Base-by-base conservation (phyloP, 1,140 invertebrate genomes). In the Heliconius hewitsoni region DNA sequence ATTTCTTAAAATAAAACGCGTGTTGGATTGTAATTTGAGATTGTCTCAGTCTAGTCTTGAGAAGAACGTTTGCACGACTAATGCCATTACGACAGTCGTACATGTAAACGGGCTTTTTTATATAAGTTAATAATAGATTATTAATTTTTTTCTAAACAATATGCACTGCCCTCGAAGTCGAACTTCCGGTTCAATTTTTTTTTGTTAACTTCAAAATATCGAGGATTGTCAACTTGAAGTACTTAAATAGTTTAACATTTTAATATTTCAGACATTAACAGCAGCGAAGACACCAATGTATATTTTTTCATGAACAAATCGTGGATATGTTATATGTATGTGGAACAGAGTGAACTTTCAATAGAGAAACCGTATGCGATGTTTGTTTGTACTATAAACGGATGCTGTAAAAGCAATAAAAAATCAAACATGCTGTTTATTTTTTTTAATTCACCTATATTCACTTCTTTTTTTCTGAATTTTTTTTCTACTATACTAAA, bases 351-450 rank as follows among this genome's bases (percentile, higher is more conserved):
- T 91, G 90, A 89, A 87, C 91, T 90, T 89, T 90, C 90, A 90
- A 87, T 93, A 90, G 89, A 89, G 88, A 88, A 91, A 87, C 5
- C 86, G 84, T 91, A 94, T 91, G 88, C 87, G 87, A 90, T 91
- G 86, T 90, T 93, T 92, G 90, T 93, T 92, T 93, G 90, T 93
- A 93, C 90, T 88, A 90, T 52, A 52, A 92, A 93, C 85, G 86
- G 89, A 94, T 91, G 93, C 93, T 95, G 92, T 93, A 87, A 94
- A 91, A 95, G 93, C 94, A 94, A 95, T 94, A 93, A 94, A 93
- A 93, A 90, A 90, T 93, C 90, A 89, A 87, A 93, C 87, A 87
- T 88, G 88, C 82, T 86, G 52, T 78, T 52, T 84, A 81, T 81
- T 83, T 82, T 87, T 84, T 87, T 86, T 73, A 23, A 23, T 57